Evolutionary conservation across 2,113 vertebrate species (phyloP).

Genomic region (Excalfactoria chinensis): DNA sequence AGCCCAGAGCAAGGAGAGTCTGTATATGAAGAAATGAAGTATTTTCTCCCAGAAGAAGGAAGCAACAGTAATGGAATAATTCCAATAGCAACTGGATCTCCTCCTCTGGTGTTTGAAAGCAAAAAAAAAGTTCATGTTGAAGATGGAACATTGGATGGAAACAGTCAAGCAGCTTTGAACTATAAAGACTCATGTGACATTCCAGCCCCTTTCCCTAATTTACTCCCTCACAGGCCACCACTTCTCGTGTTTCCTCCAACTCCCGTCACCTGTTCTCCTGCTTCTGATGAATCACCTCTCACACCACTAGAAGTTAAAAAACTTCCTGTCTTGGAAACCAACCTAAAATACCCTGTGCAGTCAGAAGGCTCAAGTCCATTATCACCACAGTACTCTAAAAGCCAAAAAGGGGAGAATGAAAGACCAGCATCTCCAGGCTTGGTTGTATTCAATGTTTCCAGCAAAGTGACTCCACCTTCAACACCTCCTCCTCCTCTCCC

Average conservation of each 20-base stretch:
- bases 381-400: constrained; percentile 87
- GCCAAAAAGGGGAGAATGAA: constrained; percentile 77
- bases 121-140: constrained; percentile 55
- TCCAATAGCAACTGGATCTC: constrained; percentile 50
- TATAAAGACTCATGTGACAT: constrained; percentile 86
- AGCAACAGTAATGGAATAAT: constrained; percentile 40
- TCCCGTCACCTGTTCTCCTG: constrained; percentile 93
- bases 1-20: constrained; percentile 88
- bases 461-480: constrained; percentile 86
- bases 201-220: constrained; percentile 94
- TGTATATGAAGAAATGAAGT: constrained; percentile 98
- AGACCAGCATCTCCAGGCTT: constrained; percentile 86
- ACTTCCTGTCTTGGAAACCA: constrained; percentile 93
- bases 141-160: constrained; percentile 21
- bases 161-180: constrained; percentile 51
- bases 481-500: constrained; percentile 83
- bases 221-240: constrained; percentile 93
- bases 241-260: constrained; percentile 94
- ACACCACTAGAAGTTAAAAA: constrained; percentile 96
- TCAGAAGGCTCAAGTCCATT: constrained; percentile 86
- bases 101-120: constrained; percentile 65
- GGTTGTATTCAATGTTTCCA: constrained; percentile 80
- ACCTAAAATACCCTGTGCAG: constrained; percentile 87
- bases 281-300: constrained; percentile 95
- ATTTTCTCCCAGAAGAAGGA: constrained; percentile 84